Evolutionary conservation across 2,113 vertebrate species (phyloP).

Genomic region (Neotoma lepida): DNA sequence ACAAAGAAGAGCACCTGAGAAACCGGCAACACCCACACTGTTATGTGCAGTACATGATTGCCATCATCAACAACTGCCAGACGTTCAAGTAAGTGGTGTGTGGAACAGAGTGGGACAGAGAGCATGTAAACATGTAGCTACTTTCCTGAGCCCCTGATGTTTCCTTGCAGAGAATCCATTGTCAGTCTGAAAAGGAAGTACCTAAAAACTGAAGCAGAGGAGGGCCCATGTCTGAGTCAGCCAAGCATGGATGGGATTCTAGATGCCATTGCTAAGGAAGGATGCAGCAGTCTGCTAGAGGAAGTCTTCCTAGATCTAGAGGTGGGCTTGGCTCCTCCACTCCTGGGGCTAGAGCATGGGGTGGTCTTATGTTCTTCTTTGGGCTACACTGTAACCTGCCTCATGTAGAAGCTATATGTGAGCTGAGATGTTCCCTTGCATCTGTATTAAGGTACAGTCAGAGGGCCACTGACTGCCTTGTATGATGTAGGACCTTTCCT

Average conservation of each 20-base stretch:
- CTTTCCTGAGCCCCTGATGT: background rate
- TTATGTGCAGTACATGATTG: slow-evolving; percentile 97
- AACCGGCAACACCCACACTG: slow-evolving; percentile 94
- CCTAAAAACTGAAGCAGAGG: slow-evolving; percentile 87
- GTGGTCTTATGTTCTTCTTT: background rate
- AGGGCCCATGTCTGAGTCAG: slow-evolving; percentile 83
- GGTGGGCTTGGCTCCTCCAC: slow-evolving; percentile 81
- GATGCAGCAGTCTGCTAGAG: slow-evolving; percentile 94
- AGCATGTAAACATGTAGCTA: rapidly evolving
- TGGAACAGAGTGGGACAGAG: background rate
- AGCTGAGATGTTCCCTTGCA: background rate
- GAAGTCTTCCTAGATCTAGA: slow-evolving; percentile 98
- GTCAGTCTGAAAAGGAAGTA: slow-evolving; percentile 97
- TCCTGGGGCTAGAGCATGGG: background rate
- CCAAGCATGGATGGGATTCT: slow-evolving; percentile 90
- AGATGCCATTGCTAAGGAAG: slow-evolving; percentile 93
- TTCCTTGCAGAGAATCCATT: slow-evolving; percentile 92
- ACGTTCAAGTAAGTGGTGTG: slow-evolving; percentile 92
- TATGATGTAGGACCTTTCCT: background rate
- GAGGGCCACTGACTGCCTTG: background rate
- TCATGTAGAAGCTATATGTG: no score
- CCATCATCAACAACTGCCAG: slow-evolving; percentile 98
- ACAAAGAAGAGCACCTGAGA: slow-evolving; percentile 95
- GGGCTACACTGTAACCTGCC: background rate
- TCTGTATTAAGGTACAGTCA: background rate